Conservation (phyloP, 2,797 vertebrate genomes). For the Tapera naevia region DNA sequence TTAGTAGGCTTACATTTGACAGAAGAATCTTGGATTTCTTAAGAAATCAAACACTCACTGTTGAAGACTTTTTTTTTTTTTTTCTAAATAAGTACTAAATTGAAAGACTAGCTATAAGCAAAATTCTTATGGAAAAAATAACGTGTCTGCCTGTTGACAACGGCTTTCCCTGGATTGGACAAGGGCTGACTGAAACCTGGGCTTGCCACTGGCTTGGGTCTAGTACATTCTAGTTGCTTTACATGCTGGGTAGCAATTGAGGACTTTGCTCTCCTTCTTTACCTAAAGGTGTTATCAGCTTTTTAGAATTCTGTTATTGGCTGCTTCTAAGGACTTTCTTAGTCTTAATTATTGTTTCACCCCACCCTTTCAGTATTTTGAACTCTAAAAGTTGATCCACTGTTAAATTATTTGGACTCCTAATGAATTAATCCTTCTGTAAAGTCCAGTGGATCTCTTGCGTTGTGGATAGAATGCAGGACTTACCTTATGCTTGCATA, state of each 20-base stretch:
- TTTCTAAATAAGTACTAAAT: not conserved
- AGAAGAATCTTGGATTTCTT: not conserved
- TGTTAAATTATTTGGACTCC: not conserved
- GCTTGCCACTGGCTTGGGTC: not conserved
- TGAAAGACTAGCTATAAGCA: not conserved
- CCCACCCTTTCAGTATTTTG: not conserved
- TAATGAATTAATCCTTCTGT: not conserved
- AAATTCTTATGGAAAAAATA: not conserved
- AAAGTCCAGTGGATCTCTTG: not conserved
- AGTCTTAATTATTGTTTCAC: not conserved
- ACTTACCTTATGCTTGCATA: not conserved
- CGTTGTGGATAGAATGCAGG: not conserved
- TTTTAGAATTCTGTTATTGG: not conserved
- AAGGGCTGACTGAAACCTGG: constrained; percentile 4
- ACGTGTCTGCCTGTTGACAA: not conserved
- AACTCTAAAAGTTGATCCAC: not conserved
- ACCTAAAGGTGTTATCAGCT: not conserved
- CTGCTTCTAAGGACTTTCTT: not conserved
- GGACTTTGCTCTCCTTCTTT: not conserved
- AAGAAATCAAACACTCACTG: not conserved
- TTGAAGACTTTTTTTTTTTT: not conserved
- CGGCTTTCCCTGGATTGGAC: not conserved
- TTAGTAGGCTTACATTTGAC: not conserved
- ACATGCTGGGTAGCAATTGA: not conserved
- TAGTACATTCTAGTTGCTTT: not conserved